Conservation (phyloP, 2,797 vertebrate genomes). For the Valencia hispanica region DNA sequence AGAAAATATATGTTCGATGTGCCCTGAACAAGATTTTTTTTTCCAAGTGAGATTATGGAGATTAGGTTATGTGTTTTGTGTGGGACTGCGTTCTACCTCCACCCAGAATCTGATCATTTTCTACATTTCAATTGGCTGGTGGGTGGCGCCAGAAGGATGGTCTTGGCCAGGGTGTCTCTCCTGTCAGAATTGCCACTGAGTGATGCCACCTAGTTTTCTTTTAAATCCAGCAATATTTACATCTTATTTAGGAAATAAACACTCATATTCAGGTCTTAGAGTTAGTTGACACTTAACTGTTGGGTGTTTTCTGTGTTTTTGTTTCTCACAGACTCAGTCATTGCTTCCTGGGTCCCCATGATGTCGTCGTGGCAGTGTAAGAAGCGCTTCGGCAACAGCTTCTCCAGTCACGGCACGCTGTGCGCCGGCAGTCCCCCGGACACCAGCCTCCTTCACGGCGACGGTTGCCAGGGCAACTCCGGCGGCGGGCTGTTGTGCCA, state of each 20-base stretch:
- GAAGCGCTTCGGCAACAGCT: conserved; percentile 86
- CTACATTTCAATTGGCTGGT: too few relatives aligned
- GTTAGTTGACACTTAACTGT: not conserved
- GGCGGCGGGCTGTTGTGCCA: conserved; percentile 92
- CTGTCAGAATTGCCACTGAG: too few relatives aligned
- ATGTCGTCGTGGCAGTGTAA: conserved; percentile 88
- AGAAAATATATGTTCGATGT: not conserved
- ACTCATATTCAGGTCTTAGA: not conserved
- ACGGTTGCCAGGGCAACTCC: conserved; percentile 89
- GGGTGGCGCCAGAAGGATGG: too few relatives aligned
- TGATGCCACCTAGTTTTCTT: too few relatives aligned
- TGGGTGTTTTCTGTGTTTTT: not conserved
- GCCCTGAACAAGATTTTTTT: not conserved
- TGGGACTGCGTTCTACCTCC: not conserved
- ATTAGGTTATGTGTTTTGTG: not conserved
- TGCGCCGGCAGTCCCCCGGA: conserved; percentile 91
- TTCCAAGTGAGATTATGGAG: too few relatives aligned
- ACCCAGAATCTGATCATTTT: too few relatives aligned
- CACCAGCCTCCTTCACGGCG: conserved; percentile 82
- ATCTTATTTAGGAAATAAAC: not conserved
- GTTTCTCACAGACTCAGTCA: conserved; percentile 81
- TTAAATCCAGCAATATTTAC: not conserved
- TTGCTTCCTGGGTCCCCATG: conserved; percentile 88
- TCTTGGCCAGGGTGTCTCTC: too few relatives aligned
- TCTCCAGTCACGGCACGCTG: conserved; percentile 88